Base-by-base conservation (phyloP, 2,113 vertebrate species). In the Halichoerus grypus region DNA sequence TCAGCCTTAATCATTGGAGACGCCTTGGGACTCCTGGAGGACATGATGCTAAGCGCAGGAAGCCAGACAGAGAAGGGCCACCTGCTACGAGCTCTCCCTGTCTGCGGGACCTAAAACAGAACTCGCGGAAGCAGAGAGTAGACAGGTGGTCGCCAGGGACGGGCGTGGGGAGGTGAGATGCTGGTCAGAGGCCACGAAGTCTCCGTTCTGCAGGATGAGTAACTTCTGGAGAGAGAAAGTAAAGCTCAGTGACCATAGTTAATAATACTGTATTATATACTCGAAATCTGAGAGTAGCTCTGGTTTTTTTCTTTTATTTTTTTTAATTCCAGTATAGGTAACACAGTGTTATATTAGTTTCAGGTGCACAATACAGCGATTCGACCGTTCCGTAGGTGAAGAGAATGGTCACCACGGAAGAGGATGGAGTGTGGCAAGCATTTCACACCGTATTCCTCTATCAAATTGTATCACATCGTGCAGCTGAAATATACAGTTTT, bases 311-410 rank as follows among this genome's bases (percentile, higher is more conserved):
- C 3, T 9, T 24, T 39, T 33, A 7, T 31, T 33, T 42, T 12
- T 74, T 46, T 4, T 15, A 26, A 26, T 74, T 74, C 24, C 13
- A 14, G 22, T 26, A 1, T 1, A 46, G 39, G 46, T 15, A 1
- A 24, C 6, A 39, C 71, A 26, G 6, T 1, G 72, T 46, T 26
- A 14, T 8, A 15, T 22, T 21, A 5, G 36, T 6, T 24, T 24
- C 69, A 24, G 69, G 69, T 1, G 69, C 12, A 12, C 12, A 12
- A 11, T 4, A 5, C 9, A 22, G 69, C 4, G 19, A 39, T 5
- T 6, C 19, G 36, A 6, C 69, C 5, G 4, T 12, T 12, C 9
- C 0, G 18, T 39, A 19, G 26, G 21, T 22, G 3, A 11, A 36
- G 18, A 71, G 69, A 28, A 63, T 5, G 61, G 26, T 28, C 51